Evolutionary conservation across 2,888 invertebrate species (phyloP).

Genomic region (Steinernema hermaphroditum): DNA sequence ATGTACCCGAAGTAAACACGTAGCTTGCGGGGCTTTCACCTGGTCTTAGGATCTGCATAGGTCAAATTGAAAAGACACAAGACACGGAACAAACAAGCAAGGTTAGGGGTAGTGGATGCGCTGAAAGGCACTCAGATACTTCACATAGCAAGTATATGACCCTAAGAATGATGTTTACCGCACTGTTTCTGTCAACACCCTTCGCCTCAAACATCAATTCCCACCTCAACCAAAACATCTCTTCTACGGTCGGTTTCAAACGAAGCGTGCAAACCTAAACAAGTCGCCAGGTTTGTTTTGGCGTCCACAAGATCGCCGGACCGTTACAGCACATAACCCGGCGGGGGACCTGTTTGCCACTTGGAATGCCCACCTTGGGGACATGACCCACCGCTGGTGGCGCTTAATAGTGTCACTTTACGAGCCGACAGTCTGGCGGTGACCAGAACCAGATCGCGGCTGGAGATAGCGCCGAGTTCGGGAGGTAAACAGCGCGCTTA

Average conservation of each 20-base stretch:
- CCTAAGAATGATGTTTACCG: too few species aligned
- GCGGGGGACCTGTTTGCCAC: background rate
- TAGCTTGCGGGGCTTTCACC: too few species aligned
- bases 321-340: background rate
- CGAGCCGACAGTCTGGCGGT: too few species aligned
- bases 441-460: slow-evolving; percentile 10
- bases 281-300: background rate
- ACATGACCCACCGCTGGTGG: background rate
- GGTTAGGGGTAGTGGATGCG: too few species aligned
- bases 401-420: background rate
- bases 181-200: too few species aligned
- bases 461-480: background rate
- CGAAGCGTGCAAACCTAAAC: background rate
- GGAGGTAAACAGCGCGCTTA: background rate
- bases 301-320: background rate
- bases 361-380: background rate
- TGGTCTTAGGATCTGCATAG: too few species aligned
- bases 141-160: too few species aligned
- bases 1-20: too few species aligned
- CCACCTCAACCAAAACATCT: background rate
- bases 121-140: too few species aligned
- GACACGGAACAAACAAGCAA: too few species aligned
- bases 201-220: too few species aligned
- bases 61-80: too few species aligned
- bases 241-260: background rate